Evolutionary conservation across 2,888 invertebrate species (phyloP), one percentile per base, ranked within the genome.

Genomic region (Leptinotarsa haldemani): DNA sequence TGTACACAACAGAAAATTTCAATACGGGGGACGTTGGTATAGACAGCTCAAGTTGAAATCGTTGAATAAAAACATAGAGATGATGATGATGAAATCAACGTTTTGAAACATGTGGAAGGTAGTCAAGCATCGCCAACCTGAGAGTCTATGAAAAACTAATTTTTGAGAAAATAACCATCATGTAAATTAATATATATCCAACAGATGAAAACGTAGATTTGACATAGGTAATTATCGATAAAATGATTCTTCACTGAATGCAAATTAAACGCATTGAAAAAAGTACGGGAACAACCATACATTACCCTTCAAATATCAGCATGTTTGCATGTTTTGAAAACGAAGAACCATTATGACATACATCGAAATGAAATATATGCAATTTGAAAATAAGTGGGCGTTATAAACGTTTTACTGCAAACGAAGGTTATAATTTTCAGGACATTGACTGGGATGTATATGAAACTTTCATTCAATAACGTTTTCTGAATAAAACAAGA

Each of bases 381-480:
- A 78, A 80, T 80, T 82, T 78, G 73, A 76, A 79, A 78, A 78
- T 76, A 73, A 72, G 77, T 76, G 77, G 82, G 80, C 77, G 76
- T 75, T 73, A 50, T 76, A 67, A 52, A 73, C 65, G 48, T 69
- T 71, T 65, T 67, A 76, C 58, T 46, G 69, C 69, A 75, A 71
- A 73, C 71, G 70, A 78, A 78, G 68, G 74, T 77, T 72, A 77
- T 77, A 78, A 80, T 78, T 81, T 80, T 69, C 70, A 30, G 40
- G 71, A 69, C 73, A 80, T 74, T 76, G 73, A 71, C 78, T 69
- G 79, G 79, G 74, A 79, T 75, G 75, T 71, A 70, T 70, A 69
- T 73, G 76, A 77, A 78, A 80, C 40, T 73, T 72, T 73, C 73
- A 78, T 77, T 74, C 74, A 72, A 70, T 75, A 71, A 71, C 71